A percentile compares a stretch with the other conserved stretches of the same genome.
Conservation (phyloP, 2,113 vertebrate species). For the Taurulus bubalis region DNA sequence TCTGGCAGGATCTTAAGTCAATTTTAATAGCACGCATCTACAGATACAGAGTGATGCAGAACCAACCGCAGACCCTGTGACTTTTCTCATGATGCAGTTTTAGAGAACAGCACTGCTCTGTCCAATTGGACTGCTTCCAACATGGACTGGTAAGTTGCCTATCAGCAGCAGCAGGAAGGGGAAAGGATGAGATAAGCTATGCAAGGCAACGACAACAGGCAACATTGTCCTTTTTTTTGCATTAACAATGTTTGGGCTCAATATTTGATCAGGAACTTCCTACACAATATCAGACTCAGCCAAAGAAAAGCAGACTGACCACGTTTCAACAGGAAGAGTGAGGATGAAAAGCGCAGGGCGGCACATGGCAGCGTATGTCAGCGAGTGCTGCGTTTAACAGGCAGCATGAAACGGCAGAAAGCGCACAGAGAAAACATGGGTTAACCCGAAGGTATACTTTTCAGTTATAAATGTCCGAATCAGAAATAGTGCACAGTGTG, state of each 20-base stretch:
- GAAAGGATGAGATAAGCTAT: conserved; percentile 51
- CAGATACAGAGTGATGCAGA: not conserved
- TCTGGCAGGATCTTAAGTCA: not conserved
- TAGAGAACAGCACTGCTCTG: not conserved
- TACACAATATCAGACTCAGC: conserved; percentile 25
- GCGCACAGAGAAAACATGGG: conserved; percentile 60
- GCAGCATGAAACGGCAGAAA: conserved; percentile 29
- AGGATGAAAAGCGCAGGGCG: conserved; percentile 37
- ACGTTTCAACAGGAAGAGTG: conserved; percentile 7
- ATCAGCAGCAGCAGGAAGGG: conserved; percentile 42
- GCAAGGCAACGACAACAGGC: conserved; percentile 16
- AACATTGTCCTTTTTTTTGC: conserved; percentile 38
- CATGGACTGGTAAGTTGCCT: conserved; percentile 7
- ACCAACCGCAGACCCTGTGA: not conserved
- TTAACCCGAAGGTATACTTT: conserved; percentile 72
- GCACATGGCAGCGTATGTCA: conserved; percentile 29
- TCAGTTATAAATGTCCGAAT: conserved; percentile 72
- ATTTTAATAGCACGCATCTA: not conserved
- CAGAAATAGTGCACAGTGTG: conserved; percentile 60
- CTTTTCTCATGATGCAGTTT: not conserved
- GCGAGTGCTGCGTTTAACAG: conserved; percentile 40
- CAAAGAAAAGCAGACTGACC: conserved; percentile 34
- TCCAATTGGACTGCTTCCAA: not conserved
- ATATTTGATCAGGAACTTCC: conserved; percentile 36
- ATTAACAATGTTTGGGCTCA: conserved; percentile 32